These are phyloP conservation scores for Sylvia borin DNA, from an alignment of 2,797 vertebrate species.

Conservation along the genomic window DNA sequence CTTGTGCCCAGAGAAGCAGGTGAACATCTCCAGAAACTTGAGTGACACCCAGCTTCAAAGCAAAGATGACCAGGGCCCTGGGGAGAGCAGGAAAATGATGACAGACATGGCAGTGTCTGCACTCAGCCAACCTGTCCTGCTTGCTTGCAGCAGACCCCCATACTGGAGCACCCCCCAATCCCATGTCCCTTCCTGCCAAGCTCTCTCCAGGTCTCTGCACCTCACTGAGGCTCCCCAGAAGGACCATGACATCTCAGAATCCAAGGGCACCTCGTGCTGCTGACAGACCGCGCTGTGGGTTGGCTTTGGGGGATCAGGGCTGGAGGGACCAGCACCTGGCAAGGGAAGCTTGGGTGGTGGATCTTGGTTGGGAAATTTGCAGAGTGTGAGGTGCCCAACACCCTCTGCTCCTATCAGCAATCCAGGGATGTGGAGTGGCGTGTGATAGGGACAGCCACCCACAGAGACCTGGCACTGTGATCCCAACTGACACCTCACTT, in stretches of 20 bases:
- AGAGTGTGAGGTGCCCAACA: neutral
- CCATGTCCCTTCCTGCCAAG: too few relatives aligned
- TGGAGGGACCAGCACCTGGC: neutral
- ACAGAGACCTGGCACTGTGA: accelerated
- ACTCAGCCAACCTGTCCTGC: neutral
- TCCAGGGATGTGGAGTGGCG: accelerated
- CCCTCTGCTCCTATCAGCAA: neutral
- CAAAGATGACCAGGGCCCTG: neutral
- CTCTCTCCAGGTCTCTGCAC: neutral
- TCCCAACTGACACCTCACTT: neutral
- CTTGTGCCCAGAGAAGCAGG: neutral
- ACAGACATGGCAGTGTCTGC: neutral
- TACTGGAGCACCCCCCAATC: too few relatives aligned
- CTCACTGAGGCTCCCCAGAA: neutral
- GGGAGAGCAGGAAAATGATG: neutral
- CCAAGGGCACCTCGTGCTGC: neutral
- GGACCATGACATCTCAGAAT: accelerated
- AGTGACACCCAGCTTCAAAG: neutral
- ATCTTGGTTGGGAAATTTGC: neutral
- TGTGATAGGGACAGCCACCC: accelerated
- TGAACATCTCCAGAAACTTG: neutral
- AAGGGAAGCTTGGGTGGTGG: accelerated
- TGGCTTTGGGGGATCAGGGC: neutral
- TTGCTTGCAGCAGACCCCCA: neutral
- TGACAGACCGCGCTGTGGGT: accelerated